These are phyloP conservation scores for Tribolium castaneum DNA, from an alignment of 1,140 invertebrate genomes.

Conservation along the genomic window DNA sequence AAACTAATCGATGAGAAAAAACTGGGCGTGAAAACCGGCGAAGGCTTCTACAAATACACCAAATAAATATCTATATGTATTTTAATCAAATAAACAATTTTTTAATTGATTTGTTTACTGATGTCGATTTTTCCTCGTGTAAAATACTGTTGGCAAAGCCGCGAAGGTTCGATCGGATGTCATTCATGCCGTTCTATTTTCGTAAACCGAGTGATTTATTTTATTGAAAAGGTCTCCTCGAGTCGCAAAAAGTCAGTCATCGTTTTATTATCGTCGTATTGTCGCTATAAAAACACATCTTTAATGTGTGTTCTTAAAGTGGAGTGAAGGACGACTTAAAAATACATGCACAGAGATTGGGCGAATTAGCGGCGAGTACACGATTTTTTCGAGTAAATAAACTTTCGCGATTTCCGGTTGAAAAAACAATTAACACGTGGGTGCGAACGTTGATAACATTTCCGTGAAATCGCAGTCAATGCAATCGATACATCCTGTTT, in stretches of 20 bases:
- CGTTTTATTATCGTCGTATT: slow-evolving; percentile 7
- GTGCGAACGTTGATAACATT: slow-evolving; percentile 1
- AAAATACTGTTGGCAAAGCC: background rate
- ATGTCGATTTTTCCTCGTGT: background rate
- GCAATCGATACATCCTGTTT: slow-evolving; percentile 13
- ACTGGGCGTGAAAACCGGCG: slow-evolving; percentile 84
- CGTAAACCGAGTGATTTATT: slow-evolving; percentile 1
- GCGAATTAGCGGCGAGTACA: background rate
- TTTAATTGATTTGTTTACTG: background rate
- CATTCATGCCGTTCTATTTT: slow-evolving; percentile 19
- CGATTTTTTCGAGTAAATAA: background rate
- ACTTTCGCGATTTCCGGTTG: background rate
- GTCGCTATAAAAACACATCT: slow-evolving; percentile 20
- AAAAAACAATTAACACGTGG: slow-evolving; percentile 1
- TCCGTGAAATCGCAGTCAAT: background rate
- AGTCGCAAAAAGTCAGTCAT: background rate
- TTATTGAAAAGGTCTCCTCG: slow-evolving; percentile 6
- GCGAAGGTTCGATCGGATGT: slow-evolving; percentile 2
- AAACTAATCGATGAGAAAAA: slow-evolving; percentile 85
- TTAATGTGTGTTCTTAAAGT: slow-evolving; percentile 1
- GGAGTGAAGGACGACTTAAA: background rate
- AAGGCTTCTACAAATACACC: slow-evolving; percentile 89
- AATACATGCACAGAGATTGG: background rate
- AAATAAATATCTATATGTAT: slow-evolving; percentile 63
- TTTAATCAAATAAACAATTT: slow-evolving; percentile 17